These are phyloP conservation scores for Pristionchus exspectatus DNA, from an alignment of 2,888 invertebrate species.

Conservation along the genomic window DNA sequence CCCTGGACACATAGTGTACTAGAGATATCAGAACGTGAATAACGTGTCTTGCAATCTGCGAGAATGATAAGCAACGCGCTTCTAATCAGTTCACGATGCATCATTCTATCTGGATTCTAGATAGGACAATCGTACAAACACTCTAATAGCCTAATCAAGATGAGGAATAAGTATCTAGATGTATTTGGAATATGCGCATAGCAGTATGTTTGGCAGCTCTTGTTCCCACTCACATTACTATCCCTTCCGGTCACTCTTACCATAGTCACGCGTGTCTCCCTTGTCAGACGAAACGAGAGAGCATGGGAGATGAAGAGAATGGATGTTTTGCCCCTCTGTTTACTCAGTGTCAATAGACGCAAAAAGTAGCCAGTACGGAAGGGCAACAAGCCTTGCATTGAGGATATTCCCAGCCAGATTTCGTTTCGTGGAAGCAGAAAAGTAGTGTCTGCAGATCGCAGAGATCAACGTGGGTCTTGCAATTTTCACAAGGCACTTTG, in stretches of 20 bases:
- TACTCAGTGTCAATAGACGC: background rate
- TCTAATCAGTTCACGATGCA: no score
- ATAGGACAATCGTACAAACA: no score
- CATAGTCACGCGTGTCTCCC: no score
- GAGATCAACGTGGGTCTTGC: background rate
- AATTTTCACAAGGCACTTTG: no score
- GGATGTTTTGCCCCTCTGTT: background rate
- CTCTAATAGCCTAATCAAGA: no score
- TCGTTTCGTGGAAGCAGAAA: background rate
- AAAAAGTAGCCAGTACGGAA: conserved; percentile 20
- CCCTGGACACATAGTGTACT: background rate
- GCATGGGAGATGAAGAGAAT: background rate
- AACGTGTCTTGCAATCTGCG: background rate
- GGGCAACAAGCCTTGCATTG: background rate
- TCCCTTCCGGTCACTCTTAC: background rate
- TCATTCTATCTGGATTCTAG: no score
- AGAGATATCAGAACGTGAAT: background rate
- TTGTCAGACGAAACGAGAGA: background rate
- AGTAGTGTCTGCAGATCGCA: background rate
- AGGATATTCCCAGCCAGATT: background rate
- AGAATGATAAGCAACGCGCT: no score
- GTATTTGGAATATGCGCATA: no score
- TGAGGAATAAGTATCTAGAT: no score
- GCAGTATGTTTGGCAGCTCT: no score
- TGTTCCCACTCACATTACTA: background rate